These are phyloP conservation scores for Nymphicus hollandicus DNA, from an alignment of 2,113 vertebrate genomes.

Conservation along the genomic window DNA sequence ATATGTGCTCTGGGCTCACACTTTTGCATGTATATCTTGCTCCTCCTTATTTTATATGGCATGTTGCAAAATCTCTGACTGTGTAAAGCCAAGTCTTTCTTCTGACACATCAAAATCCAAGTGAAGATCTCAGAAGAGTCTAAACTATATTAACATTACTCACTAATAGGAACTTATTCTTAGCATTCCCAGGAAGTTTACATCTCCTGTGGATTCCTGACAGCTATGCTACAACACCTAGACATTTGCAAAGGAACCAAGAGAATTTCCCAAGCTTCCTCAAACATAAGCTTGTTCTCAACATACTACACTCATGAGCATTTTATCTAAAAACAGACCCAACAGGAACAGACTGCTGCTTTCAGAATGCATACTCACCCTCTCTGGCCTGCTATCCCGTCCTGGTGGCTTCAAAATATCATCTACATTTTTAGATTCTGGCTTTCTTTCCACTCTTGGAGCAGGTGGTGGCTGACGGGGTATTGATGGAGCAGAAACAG, in stretches of 20 bases:
- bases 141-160: neutral
- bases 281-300: neutral
- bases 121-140: neutral
- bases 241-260: neutral
- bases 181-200: neutral
- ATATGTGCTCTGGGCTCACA: neutral
- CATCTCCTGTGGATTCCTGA: neutral
- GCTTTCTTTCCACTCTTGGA: constrained; percentile 90
- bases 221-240: neutral
- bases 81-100: neutral
- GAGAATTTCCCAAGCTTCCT: neutral
- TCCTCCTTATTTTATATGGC: neutral
- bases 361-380: constrained; percentile 75
- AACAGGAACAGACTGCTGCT: accelerated
- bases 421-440: constrained; percentile 95
- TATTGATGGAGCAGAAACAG: constrained; percentile 77
- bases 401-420: constrained; percentile 95
- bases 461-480: constrained; percentile 82
- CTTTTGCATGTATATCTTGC: neutral
- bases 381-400: constrained; percentile 88
- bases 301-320: neutral
- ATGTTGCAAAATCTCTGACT: neutral
- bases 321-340: neutral
- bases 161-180: neutral
- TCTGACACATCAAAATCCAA: neutral